Evolutionary conservation across 1,140 invertebrate species (phyloP).

Genomic region (Procambarus clarkii): DNA sequence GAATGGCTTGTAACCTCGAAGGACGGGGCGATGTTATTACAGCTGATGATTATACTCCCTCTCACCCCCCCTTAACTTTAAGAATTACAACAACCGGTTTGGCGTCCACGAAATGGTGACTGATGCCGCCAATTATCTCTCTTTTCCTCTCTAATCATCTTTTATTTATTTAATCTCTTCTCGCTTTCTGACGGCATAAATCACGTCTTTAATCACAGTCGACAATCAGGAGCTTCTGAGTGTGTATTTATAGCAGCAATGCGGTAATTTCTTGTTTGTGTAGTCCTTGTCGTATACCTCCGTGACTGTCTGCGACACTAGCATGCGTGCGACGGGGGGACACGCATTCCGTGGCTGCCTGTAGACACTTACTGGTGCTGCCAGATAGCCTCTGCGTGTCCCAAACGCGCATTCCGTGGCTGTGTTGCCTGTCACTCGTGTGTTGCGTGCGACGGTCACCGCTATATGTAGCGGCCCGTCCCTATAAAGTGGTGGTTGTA

Average conservation of each 20-base stretch:
- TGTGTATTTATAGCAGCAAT: no score
- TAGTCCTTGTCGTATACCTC: neutral
- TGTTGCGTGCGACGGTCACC: neutral
- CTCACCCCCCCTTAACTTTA: no score
- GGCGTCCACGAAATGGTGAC: no score
- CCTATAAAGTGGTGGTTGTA: neutral
- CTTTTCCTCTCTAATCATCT: neutral
- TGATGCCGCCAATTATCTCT: neutral
- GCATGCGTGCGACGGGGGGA: neutral
- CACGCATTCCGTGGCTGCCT: neutral
- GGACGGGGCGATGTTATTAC: no score
- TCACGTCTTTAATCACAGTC: no score
- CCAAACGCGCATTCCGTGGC: neutral
- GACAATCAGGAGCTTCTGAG: no score
- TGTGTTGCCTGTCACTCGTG: slow-evolving; percentile 4
- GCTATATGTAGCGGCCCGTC: neutral
- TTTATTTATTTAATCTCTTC: neutral
- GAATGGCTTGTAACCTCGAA: no score
- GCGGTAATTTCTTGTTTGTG: no score
- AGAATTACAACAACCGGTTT: no score
- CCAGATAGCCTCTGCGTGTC: neutral
- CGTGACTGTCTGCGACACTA: neutral
- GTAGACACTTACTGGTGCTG: neutral
- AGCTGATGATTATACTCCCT: no score
- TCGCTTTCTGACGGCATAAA: no score